Conservation (phyloP, 2,797 vertebrate species). For the Diplodus sargus region DNA sequence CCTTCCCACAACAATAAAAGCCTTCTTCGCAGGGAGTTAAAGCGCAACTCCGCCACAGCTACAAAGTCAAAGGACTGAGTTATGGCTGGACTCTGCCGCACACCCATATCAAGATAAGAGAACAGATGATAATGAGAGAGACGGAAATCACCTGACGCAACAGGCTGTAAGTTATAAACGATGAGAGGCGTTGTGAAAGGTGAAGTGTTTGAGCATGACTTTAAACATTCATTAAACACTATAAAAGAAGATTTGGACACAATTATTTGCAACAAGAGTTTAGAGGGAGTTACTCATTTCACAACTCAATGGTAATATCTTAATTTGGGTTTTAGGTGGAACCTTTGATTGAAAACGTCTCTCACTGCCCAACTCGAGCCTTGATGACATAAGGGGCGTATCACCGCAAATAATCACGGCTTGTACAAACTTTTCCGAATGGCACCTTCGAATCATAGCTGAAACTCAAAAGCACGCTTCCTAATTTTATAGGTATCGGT, state of each 20-base stretch:
- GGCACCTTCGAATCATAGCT: conserved; percentile 13
- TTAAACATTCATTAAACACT: conserved; percentile 15
- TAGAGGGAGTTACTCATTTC: not conserved
- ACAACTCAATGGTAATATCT: not conserved
- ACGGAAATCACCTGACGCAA: conserved; percentile 67
- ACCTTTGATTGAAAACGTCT: not conserved
- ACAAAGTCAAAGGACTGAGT: conserved; percentile 62
- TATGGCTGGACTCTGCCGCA: conserved; percentile 31
- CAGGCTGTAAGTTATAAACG: conserved; percentile 33
- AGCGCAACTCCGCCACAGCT: conserved; percentile 37
- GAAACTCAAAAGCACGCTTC: conserved; percentile 49
- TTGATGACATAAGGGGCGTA: conserved; percentile 8
- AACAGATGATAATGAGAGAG: conserved; percentile 44
- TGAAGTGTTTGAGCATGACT: conserved; percentile 20
- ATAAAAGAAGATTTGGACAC: not conserved
- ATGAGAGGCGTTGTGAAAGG: conserved; percentile 30
- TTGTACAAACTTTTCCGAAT: conserved; percentile 11
- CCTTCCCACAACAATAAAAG: conserved; percentile 65
- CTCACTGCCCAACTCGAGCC: not conserved
- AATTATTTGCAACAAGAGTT: not conserved
- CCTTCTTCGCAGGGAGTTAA: conserved; percentile 49
- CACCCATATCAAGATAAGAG: conserved; percentile 57
- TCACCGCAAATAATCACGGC: not conserved
- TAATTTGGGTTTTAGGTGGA: not conserved
- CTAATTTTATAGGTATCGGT: conserved; percentile 55